Conservation (phyloP, 1,140 invertebrate species). For the Drosophila eugracilis region DNA sequence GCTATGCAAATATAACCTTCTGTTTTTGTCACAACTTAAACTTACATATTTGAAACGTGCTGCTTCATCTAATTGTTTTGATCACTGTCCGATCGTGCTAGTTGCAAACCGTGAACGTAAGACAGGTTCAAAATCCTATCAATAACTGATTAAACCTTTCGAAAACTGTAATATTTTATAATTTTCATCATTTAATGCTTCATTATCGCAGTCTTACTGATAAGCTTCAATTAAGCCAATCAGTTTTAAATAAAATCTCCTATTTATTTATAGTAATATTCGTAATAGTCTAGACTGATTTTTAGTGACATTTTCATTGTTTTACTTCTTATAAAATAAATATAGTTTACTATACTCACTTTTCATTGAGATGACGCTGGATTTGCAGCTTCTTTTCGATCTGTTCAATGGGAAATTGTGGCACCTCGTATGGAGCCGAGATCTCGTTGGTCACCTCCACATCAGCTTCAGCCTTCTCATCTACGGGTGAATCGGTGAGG, state of each 20-base stretch:
- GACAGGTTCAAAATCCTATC: not conserved
- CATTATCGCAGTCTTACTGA: not conserved
- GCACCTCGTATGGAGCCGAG: conserved; percentile 97
- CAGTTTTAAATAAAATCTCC: no score
- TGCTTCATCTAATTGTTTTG: not conserved
- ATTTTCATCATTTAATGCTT: not conserved
- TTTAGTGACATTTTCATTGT: no score
- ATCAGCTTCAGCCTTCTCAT: conserved; percentile 64
- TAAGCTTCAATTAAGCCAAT: no score
- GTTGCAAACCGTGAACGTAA: not conserved
- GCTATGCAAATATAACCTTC: no score
- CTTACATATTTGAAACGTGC: not conserved
- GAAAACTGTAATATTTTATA: not conserved
- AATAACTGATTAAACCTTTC: conserved; percentile 12
- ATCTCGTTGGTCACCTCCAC: conserved; percentile 91
- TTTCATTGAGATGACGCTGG: conserved; percentile 95
- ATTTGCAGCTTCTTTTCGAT: conserved; percentile 96
- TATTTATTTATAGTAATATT: no score
- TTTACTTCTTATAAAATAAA: not conserved
- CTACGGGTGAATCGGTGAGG: conserved; percentile 53
- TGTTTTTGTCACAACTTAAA: not conserved
- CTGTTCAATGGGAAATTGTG: conserved; percentile 98
- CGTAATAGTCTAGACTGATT: no score
- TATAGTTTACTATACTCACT: conserved; percentile 87
- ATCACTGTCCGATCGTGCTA: not conserved